Base-by-base conservation (phyloP, 2,888 invertebrate species). In the Euspilapteryx auroguttella region DNA sequence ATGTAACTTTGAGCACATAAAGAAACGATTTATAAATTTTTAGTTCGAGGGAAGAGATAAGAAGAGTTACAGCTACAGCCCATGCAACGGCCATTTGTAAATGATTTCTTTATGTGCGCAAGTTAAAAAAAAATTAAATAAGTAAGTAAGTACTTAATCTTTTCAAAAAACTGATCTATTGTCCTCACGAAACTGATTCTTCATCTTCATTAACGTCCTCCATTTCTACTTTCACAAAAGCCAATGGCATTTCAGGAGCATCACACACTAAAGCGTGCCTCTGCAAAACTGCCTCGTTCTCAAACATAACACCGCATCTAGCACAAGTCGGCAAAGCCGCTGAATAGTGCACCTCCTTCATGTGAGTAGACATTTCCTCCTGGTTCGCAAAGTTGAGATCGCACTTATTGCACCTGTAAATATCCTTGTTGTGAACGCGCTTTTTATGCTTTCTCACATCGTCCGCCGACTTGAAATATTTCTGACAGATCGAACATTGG, bases 381-480 rank as follows among this genome's bases (percentile, higher is more conserved):
- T 27, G 6, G n/a, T 13, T 27, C 6, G 9, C 6, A 21, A 21
- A 21, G 21, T 5, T 12, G n/a, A n/a, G n/a, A n/a, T n/a, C n/a
- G n/a, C n/a, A n/a, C n/a, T n/a, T n/a, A n/a, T n/a, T n/a, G n/a
- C n/a, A n/a, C 21, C 23, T 23, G 5, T 10, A 10, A 8, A 11
- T 22, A 12, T 21, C 28, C 1, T 35, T 33, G 6, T 35, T 36
- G 29, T 55, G 55, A 0, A 54, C 50, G 4, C 46, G 34, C 25
- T 37, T 42, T 0, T 36, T 33, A 28, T 55, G 55, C 9, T 45
- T 46, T 3, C 41, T 50, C 0, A 51, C 49, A 21, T 51, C 45
- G 4, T 42, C 32, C 0, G 35, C 8, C 3, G 42, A 41, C 32
- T 49, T 51, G 25, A 38, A 56, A 9, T 40, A 32, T 26, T 51